Conservation (phyloP, 2,888 invertebrate species). For the Drosophila mimetica region DNA sequence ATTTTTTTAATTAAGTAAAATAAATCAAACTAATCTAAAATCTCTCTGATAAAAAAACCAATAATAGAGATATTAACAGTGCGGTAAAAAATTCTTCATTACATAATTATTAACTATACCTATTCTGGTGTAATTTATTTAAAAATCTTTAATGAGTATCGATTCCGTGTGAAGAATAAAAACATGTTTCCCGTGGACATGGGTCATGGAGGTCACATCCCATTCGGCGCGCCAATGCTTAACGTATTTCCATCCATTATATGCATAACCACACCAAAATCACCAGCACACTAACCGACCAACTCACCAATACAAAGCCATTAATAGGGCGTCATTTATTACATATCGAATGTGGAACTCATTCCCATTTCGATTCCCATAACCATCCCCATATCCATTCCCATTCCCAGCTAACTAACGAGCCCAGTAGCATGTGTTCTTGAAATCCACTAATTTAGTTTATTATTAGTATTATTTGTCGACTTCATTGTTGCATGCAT, state of each 20-base stretch:
- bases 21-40: not conserved
- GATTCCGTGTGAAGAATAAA: slow-evolving; percentile 69
- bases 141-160: slow-evolving; percentile 81
- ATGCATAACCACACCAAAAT: slow-evolving; percentile 46
- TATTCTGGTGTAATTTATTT: slow-evolving; percentile 15
- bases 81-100: slow-evolving; percentile 2
- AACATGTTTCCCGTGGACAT: slow-evolving; percentile 52
- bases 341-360: slow-evolving; percentile 47
- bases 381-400: slow-evolving; percentile 10
- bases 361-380: slow-evolving; percentile 28
- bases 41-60: not conserved
- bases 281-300: slow-evolving; percentile 13
- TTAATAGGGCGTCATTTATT: slow-evolving; percentile 49
- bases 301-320: slow-evolving; percentile 8
- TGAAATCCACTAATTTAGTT: slow-evolving; percentile 42
- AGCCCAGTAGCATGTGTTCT: slow-evolving; percentile 38
- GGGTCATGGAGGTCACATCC: slow-evolving; percentile 73
- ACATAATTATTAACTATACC: slow-evolving; percentile 41
- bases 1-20: not conserved
- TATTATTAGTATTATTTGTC: slow-evolving; percentile 38
- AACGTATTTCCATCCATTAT: slow-evolving; percentile 71
- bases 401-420: slow-evolving; percentile 34
- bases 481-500: slow-evolving; percentile 29
- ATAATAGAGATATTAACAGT: not conserved
- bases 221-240: slow-evolving; percentile 43